Evolutionary conservation across 1,140 invertebrate species (phyloP).

Genomic region (Choristoneura fumiferana): DNA sequence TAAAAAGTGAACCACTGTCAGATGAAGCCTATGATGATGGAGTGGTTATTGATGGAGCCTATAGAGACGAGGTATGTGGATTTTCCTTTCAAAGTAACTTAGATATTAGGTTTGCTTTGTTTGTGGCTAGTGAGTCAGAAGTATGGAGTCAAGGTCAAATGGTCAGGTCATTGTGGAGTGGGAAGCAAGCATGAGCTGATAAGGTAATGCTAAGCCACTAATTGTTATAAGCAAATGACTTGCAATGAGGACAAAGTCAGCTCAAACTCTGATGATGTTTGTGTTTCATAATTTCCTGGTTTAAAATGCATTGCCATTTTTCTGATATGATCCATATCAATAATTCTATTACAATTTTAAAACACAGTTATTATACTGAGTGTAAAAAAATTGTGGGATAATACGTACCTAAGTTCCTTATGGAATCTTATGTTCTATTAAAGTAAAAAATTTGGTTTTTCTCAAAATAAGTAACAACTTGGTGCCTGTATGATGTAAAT

Average conservation of each 20-base stretch:
- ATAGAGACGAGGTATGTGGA: slow-evolving; percentile 63
- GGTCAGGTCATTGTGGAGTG: slow-evolving; percentile 22
- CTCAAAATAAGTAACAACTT: too few species aligned
- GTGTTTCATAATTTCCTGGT: neutral
- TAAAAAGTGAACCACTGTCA: slow-evolving; percentile 73
- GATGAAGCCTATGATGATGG: slow-evolving; percentile 76
- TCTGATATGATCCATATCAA: too few species aligned
- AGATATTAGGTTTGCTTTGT: slow-evolving; percentile 20
- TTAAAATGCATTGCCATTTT: neutral
- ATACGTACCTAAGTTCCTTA: too few species aligned
- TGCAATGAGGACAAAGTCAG: neutral
- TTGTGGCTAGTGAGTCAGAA: slow-evolving; percentile 21
- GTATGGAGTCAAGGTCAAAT: slow-evolving; percentile 65
- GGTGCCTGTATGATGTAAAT: too few species aligned
- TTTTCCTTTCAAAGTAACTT: slow-evolving; percentile 7
- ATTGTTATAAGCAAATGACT: slow-evolving; percentile 1
- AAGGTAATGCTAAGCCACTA: slow-evolving; percentile 8
- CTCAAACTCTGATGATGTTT: neutral
- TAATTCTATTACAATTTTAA: too few species aligned
- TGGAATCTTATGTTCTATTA: too few species aligned
- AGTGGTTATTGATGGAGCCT: slow-evolving; percentile 74
- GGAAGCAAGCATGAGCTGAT: slow-evolving; percentile 12
- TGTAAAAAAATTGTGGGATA: too few species aligned
- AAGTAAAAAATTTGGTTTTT: too few species aligned
- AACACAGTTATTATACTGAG: too few species aligned